A percentile compares a stretch with the other conserved stretches of the same genome.
These are phyloP conservation scores for Arctia plantaginis DNA, from an alignment of 2,888 invertebrate genomes.

Conservation along the genomic window DNA sequence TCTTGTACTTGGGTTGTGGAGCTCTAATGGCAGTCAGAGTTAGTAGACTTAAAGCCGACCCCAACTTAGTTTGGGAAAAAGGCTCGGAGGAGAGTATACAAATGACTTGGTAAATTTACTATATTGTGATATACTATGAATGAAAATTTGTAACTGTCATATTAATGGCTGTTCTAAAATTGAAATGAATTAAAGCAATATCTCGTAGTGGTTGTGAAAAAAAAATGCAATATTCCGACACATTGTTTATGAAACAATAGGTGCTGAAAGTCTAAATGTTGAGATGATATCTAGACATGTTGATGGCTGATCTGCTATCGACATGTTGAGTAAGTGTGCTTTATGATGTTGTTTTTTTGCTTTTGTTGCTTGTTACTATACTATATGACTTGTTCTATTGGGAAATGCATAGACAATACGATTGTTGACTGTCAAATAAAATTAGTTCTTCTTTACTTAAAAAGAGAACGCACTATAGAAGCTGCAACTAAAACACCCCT, in stretches of 20 bases:
- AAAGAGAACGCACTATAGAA: not conserved
- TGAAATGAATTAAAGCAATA: conserved; percentile 22
- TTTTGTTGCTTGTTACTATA: not conserved
- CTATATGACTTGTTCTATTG: not conserved
- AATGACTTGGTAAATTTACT: not conserved
- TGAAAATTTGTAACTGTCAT: not conserved
- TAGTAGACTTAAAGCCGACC: too few relatives aligned
- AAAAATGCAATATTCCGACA: conserved; percentile 34
- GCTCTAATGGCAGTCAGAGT: too few relatives aligned
- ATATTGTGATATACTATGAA: not conserved
- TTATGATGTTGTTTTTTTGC: too few relatives aligned
- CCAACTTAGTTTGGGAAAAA: too few relatives aligned
- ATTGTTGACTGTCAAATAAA: not conserved
- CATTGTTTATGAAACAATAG: conserved; percentile 50
- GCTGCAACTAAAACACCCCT: too few relatives aligned
- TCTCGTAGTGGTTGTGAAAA: conserved; percentile 13
- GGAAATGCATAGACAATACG: not conserved
- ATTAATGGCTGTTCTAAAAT: not conserved
- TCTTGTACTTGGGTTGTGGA: too few relatives aligned
- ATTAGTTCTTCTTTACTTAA: not conserved
- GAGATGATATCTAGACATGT: conserved; percentile 42
- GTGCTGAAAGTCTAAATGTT: conserved; percentile 43
- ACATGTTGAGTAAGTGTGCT: conserved; percentile 20
- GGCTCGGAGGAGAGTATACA: not conserved
- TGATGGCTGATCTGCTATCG: conserved; percentile 44